phyloP scores from a whole-genome alignment of 2,113 vertebrate species.

The Erinaceus europaeus region DNA sequence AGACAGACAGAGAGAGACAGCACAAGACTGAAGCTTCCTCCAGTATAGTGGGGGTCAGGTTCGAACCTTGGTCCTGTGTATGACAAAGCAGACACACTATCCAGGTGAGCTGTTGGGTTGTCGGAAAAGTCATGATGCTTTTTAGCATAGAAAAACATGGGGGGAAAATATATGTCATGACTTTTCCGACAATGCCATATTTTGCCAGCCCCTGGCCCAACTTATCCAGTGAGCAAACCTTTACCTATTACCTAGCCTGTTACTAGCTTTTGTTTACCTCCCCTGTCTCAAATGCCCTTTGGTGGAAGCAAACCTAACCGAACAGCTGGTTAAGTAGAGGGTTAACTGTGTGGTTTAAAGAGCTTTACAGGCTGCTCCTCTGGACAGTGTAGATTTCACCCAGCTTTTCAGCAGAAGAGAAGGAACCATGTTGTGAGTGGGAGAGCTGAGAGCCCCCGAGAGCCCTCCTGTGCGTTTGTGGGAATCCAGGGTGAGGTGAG shows the following conservation, averaged over 20 bases:
- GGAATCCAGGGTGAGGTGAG: neutral
- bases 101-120: too few relatives aligned
- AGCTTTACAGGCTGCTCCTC: conserved; percentile 18
- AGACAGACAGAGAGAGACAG: too few relatives aligned
- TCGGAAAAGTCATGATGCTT: too few relatives aligned
- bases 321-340: neutral
- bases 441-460: neutral
- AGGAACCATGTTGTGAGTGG: neutral
- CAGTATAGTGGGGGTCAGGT: too few relatives aligned
- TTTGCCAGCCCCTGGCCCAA: too few relatives aligned
- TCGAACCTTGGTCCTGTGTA: too few relatives aligned
- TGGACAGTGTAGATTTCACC: neutral
- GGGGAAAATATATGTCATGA: too few relatives aligned
- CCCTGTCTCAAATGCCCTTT: neutral
- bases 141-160: too few relatives aligned
- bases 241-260: neutral
- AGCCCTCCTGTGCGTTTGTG: neutral
- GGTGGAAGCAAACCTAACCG: neutral
- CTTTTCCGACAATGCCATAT: too few relatives aligned
- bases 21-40: too few relatives aligned
- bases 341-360: conserved; percentile 25
- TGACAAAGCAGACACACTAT: too few relatives aligned
- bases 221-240: neutral
- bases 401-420: neutral
- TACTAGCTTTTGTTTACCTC: conserved; percentile 39